phyloP scores from a whole-genome alignment of 2,888 invertebrate genomes.

The Heliconius aoede region DNA sequence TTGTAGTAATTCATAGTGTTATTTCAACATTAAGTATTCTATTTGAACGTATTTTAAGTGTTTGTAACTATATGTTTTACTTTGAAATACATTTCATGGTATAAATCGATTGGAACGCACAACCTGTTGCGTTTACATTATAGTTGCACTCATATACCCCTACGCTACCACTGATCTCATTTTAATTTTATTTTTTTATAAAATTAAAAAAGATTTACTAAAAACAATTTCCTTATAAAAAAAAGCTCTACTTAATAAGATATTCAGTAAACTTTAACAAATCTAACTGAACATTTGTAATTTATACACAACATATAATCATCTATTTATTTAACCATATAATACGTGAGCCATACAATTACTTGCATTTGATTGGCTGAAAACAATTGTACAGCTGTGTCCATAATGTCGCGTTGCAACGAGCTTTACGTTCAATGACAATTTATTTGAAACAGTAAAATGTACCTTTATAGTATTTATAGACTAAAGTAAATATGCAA shows the following conservation, averaged over 20 bases:
- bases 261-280: too few relatives aligned
- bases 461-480: neutral
- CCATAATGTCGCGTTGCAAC: slow-evolving; percentile 7
- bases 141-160: too few relatives aligned
- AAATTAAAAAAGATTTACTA: too few relatives aligned
- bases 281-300: too few relatives aligned
- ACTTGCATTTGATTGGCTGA: slow-evolving; percentile 27
- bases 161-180: too few relatives aligned
- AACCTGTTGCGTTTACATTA: too few relatives aligned
- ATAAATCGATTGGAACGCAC: too few relatives aligned
- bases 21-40: neutral
- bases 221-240: too few relatives aligned
- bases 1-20: neutral
- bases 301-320: neutral
- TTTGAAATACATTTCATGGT: too few relatives aligned
- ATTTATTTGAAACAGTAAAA: slow-evolving; percentile 19
- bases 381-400: slow-evolving; percentile 35
- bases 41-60: neutral
- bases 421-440: slow-evolving; percentile 14
- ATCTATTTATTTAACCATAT: slow-evolving; percentile 14
- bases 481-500: slow-evolving; percentile 8
- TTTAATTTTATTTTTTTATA: too few relatives aligned
- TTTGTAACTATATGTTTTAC: too few relatives aligned
- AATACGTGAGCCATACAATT: slow-evolving; percentile 21
- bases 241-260: too few relatives aligned